phyloP scores from a whole-genome alignment of 2,113 vertebrate genomes.

The Toxostoma redivivum region DNA sequence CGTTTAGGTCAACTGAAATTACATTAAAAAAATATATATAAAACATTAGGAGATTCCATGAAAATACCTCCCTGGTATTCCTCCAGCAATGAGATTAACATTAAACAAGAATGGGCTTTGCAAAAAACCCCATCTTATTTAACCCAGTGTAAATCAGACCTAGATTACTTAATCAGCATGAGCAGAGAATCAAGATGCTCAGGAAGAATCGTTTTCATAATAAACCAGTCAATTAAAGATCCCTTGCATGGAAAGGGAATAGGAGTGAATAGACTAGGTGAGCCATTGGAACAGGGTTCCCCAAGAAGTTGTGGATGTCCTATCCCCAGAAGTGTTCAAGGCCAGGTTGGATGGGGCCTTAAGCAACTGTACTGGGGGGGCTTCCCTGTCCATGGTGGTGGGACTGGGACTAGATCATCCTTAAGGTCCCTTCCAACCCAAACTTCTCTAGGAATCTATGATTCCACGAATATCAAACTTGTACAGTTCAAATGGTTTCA shows the following conservation, averaged over 20 bases:
- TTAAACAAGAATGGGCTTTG: not conserved
- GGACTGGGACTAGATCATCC: too few relatives aligned
- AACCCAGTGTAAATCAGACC: not conserved
- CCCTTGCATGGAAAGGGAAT: not conserved
- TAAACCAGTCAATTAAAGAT: not conserved
- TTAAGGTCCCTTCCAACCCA: not conserved
- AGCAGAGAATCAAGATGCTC: not conserved
- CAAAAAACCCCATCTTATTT: not conserved
- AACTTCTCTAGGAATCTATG: not conserved
- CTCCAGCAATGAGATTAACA: not conserved
- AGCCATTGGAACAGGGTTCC: not conserved
- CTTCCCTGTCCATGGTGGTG: not conserved
- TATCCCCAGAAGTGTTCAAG: not conserved
- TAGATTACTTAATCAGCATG: not conserved
- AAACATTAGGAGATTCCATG: not conserved
- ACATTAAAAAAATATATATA: not conserved
- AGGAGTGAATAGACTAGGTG: not conserved
- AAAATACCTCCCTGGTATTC: not conserved
- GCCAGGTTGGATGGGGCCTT: not conserved
- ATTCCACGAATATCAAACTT: not conserved
- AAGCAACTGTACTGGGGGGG: not conserved
- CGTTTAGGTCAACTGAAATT: not conserved
- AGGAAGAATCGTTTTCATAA: not conserved
- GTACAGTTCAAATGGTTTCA: not conserved
- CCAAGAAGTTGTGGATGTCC: not conserved